Base-by-base conservation (phyloP, 2,888 invertebrate species). In the Quadroppia sp. region DNA sequence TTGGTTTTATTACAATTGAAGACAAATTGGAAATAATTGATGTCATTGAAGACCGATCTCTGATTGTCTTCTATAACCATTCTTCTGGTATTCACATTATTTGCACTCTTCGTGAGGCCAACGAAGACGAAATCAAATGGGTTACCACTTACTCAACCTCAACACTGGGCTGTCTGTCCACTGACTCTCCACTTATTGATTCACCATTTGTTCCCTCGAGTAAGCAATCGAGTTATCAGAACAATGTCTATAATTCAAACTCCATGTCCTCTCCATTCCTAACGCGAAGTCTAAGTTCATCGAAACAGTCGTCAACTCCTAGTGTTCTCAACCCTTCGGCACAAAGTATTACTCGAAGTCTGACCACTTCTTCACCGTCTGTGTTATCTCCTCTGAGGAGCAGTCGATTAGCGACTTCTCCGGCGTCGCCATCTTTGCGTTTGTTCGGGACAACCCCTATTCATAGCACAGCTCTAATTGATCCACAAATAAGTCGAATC, bases 21-120 rank as follows among this genome's bases (percentile, higher is more conserved):
- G 87, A 71, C 87, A 87, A 81, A 88, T 94, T 9, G 88, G 94
- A 70, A 93, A 88, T 80, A 89, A 61, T 76, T 36, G 42, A 36
- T 6, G 53, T 91, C 0, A 87, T 86, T 80, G 87, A 87, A 28
- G 86, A 88, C 73, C 92, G 92, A 0, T 92, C 94, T 78, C 85
- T 96, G 69, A 88, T 92, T 76, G 84, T 96, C 77, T 82, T 92
- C 0, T 94, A 90, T 79, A 92, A 94, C 81, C 87, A 86, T 77
- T 88, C 88, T 80, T 85, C 88, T 45, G 89, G 88, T 4, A 87
- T 88, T 56, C 95, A 95, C 83, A 90, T 91, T 13, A 86, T 94
- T 2, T 94, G 91, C 85, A 88, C 86, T 78, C 86, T 95, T 40
- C 85, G 94, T 3, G 89, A 88, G 81, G 88, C 75, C 13, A 72